Evolutionary conservation across 2,888 invertebrate species (phyloP).

Genomic region (Phania funesta): DNA sequence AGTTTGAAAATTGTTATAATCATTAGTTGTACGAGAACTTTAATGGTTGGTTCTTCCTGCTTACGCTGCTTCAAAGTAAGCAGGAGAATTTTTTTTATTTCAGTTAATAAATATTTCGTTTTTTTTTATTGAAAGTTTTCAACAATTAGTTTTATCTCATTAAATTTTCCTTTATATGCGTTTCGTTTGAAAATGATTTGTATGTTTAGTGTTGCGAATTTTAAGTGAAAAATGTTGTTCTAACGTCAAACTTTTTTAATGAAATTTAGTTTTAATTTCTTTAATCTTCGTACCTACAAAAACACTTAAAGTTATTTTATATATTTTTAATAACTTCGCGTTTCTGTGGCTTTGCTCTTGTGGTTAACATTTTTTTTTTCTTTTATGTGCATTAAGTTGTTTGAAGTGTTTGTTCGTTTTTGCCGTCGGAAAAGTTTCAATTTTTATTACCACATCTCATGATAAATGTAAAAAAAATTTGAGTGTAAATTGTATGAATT

Average conservation of each 20-base stretch:
- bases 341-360: conserved; percentile 24
- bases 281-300: conserved; percentile 3
- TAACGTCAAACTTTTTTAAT: conserved; percentile 64
- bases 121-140: neutral
- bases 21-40: conserved; percentile 34
- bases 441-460: no score
- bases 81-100: neutral
- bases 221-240: conserved; percentile 77
- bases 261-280: conserved; percentile 23
- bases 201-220: conserved; percentile 28
- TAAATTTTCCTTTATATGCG: conserved; percentile 7
- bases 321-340: conserved; percentile 14
- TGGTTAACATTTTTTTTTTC: neutral
- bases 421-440: no score
- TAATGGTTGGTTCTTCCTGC: conserved; percentile 56
- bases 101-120: conserved; percentile 33
- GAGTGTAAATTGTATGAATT: no score
- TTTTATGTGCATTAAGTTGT: neutral
- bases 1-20: conserved; percentile 58
- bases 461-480: no score
- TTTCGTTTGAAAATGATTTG: conserved; percentile 49
- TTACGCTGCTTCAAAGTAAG: conserved; percentile 31
- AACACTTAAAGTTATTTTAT: conserved; percentile 30
- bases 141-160: conserved; percentile 37
- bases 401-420: neutral